A percentile compares a stretch with the other conserved stretches of the same genome.
Evolutionary conservation across 2,113 vertebrate genomes (phyloP).

Genomic region (Dascyllus trimaculatus): DNA sequence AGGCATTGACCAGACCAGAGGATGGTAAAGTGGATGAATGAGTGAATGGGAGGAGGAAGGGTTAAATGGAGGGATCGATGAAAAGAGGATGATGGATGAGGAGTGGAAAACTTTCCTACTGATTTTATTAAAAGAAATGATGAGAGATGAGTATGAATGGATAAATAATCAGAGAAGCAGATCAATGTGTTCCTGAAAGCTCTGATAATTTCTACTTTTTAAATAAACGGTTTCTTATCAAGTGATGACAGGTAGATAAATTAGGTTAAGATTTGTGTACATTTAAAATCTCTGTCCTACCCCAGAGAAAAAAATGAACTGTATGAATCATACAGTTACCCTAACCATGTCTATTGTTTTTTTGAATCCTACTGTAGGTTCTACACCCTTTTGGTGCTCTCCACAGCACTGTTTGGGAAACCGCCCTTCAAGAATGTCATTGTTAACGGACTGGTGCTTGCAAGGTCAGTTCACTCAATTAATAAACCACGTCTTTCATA

Average conservation of each 20-base stretch:
- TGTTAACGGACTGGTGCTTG: constrained; percentile 95
- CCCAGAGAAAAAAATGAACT: too few relatives aligned
- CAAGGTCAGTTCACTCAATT: constrained; percentile 85
- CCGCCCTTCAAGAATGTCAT: constrained; percentile 99
- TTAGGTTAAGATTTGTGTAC: too few relatives aligned
- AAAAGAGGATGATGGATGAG: constrained; percentile 10
- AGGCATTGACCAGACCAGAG: constrained; percentile 97
- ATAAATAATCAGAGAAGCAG: neutral
- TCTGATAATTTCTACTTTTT: neutral
- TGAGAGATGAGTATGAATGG: constrained; percentile 6
- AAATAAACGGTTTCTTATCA: too few relatives aligned
- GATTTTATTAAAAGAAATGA: constrained; percentile 13
- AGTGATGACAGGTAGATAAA: too few relatives aligned
- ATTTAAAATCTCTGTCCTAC: too few relatives aligned
- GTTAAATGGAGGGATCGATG: constrained; percentile 3
- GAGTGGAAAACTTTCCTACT: neutral
- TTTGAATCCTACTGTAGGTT: constrained; percentile 86
- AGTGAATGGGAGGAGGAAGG: neutral
- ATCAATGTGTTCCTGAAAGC: neutral
- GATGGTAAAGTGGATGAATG: constrained; percentile 87
- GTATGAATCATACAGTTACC: neutral
- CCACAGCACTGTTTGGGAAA: constrained; percentile 95
- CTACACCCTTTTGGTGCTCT: constrained; percentile 95
- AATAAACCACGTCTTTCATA: neutral
- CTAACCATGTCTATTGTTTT: constrained; percentile 1